A percentile compares a stretch with the other conserved stretches of the same genome.
Evolutionary conservation across 1,140 invertebrate genomes (phyloP).

Genomic region (Arctopsyche grandis): DNA sequence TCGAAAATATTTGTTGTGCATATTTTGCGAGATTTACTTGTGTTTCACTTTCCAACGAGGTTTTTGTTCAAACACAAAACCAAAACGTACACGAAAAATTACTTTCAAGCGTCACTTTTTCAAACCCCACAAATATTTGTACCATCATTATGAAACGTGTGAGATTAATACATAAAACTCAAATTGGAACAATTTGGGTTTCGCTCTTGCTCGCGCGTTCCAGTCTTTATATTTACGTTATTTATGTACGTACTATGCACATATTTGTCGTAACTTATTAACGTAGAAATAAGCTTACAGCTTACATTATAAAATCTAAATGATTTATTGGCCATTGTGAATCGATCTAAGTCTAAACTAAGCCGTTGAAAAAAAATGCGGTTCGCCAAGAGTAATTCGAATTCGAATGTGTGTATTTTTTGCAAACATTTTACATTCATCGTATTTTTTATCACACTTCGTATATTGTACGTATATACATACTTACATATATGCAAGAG

Average conservation of each 20-base stretch:
- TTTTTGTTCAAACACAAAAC: not conserved
- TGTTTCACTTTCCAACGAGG: conserved; percentile 18
- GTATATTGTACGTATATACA: no score
- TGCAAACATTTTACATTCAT: no score
- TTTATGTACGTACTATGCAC: not conserved
- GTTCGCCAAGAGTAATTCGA: not conserved
- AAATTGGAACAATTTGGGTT: not conserved
- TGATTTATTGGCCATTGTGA: no score
- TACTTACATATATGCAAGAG: not conserved
- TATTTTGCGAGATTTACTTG: not conserved
- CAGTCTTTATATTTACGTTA: not conserved
- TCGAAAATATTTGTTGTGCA: conserved; percentile 4
- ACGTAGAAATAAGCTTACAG: no score
- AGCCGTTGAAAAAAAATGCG: no score
- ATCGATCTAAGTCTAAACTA: no score
- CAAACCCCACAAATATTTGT: no score
- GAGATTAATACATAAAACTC: not conserved
- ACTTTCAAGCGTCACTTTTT: conserved; percentile 5
- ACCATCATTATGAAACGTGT: not conserved
- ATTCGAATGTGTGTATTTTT: no score
- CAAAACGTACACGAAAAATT: conserved; percentile 1
- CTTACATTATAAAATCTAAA: no score
- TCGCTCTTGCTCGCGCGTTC: not conserved
- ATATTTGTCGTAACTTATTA: no score
- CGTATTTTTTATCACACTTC: no score